These are phyloP conservation scores for Spheniscus mendiculus DNA, from an alignment of 2,113 vertebrate species.

Conservation along the genomic window DNA sequence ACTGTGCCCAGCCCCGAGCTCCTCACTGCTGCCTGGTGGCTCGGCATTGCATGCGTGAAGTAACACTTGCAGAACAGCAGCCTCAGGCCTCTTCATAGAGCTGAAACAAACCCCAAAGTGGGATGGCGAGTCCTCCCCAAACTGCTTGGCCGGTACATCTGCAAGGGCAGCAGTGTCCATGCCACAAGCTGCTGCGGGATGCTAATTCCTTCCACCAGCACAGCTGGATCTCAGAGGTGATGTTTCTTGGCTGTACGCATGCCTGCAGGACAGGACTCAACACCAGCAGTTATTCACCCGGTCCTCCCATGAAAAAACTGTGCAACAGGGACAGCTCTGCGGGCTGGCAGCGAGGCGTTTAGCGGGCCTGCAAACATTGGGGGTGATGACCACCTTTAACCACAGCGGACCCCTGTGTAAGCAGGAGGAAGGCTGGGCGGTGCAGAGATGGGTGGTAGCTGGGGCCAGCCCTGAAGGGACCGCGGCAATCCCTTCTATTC, in stretches of 20 bases:
- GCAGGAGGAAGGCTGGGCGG: background rate
- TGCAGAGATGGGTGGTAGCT: too few relatives aligned
- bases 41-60: accelerated
- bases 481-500: accelerated
- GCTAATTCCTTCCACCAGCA: background rate
- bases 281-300: background rate
- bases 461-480: too few relatives aligned
- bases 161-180: background rate
- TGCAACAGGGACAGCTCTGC: background rate
- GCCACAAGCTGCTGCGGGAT: background rate
- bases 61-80: background rate
- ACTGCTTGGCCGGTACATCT: background rate
- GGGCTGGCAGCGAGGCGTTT: background rate
- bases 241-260: accelerated
- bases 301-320: background rate
- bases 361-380: accelerated
- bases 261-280: background rate
- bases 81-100: background rate
- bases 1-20: background rate
- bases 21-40: background rate
- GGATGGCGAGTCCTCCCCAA: background rate
- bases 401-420: background rate
- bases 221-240: background rate
- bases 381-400: background rate
- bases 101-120: background rate